Evolutionary conservation across 2,113 vertebrate genomes (phyloP), one percentile per base, ranked within the genome.

Genomic region (Monopterus albus): DNA sequence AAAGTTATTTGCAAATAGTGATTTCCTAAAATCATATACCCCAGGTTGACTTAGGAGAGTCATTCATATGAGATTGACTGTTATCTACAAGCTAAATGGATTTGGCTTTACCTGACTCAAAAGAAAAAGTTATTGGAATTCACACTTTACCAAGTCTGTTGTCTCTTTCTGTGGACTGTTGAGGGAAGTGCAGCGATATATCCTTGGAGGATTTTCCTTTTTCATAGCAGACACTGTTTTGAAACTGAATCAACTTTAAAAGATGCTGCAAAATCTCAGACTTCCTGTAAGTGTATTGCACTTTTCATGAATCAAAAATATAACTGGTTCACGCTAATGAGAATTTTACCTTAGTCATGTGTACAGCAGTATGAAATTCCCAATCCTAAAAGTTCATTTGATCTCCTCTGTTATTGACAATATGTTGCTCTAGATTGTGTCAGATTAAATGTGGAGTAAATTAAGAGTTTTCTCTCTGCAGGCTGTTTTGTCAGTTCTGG

Each of bases 1-100:
- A 88, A 91, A 90, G 87, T 83, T 89, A 91, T 92, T 91, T 91
- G 87, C 82, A 85, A 91, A 88, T 83, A 60, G 83, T 35, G 78
- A 85, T 91, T 90, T 85, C 63, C 67, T 78, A 87, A 91, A 92
- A 90, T 90, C 63, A 83, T 79, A 87, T 81, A 86, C 85, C 75
- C 74, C 78, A 79, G 75, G 78, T 88, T 66, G 69, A 86, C 78
- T 92, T 88, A 89, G 82, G 56, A 82, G 78, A 87, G 83, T 65
- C 86, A 85, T 88, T 89, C 86, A 88, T 89, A 91, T 85, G 49
- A 82, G 51, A 87, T 87, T 70, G 73, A 82, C 84, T 79, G 83
- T 85, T 85, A 87, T 86, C 83, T 78, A 78, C 64, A 78, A 75
- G 60, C 71, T 90, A 90, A 92, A 78, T 52, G 38, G 68, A 90